Evolutionary conservation across 2,113 vertebrate species (phyloP).

Genomic region (Trogon surrucura): DNA sequence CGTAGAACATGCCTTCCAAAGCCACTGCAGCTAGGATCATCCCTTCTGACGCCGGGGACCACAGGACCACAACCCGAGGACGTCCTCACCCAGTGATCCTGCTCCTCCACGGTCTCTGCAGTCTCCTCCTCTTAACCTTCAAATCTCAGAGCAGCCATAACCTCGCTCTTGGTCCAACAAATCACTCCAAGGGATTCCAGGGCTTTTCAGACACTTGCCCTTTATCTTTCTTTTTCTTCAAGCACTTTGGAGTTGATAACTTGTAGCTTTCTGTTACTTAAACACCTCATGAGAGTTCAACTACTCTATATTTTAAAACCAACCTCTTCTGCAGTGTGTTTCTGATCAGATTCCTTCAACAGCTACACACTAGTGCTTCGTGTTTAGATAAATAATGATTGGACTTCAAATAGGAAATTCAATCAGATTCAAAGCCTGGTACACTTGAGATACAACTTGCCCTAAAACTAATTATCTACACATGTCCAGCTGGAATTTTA

Average conservation of each 20-base stretch:
- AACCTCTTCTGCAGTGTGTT: background rate
- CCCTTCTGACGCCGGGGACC: background rate
- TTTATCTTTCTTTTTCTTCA: background rate
- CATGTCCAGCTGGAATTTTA: constrained; percentile 17
- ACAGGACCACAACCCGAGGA: background rate
- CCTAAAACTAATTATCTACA: constrained; percentile 24
- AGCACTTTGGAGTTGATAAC: background rate
- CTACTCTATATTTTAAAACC: background rate
- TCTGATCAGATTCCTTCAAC: background rate
- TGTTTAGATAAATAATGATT: background rate
- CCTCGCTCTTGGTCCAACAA: background rate
- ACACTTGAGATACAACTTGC: background rate
- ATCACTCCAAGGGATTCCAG: background rate
- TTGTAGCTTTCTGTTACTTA: background rate
- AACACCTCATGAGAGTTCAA: background rate
- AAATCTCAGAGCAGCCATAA: rapidly evolving
- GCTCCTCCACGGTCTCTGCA: background rate
- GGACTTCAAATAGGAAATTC: constrained; percentile 3
- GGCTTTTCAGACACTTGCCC: background rate
- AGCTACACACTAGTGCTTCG: background rate
- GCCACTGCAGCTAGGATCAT: background rate
- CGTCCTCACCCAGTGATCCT: background rate
- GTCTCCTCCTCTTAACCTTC: background rate
- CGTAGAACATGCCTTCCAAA: background rate
- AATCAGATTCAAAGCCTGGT: background rate